Conservation (phyloP, 2,797 vertebrate genomes). For the Sebastes minor region DNA sequence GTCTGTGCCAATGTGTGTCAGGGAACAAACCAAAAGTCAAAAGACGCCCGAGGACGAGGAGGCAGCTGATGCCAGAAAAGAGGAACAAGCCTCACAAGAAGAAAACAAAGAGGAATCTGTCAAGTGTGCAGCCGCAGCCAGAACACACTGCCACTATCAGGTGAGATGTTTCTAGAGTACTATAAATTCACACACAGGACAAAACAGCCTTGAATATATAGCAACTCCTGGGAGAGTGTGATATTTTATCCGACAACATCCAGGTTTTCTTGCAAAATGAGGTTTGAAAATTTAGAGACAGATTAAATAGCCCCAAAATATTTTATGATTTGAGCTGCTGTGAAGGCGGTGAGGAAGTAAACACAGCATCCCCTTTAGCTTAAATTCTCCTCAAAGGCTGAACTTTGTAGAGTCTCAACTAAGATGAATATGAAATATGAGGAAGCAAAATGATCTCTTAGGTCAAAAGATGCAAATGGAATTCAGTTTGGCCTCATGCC, state of each 20-base stretch:
- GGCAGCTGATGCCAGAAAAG: slow-evolving; percentile 48
- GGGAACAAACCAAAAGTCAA: slow-evolving; percentile 45
- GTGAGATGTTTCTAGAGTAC: slow-evolving; percentile 6
- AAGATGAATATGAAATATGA: background rate
- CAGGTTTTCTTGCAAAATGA: background rate
- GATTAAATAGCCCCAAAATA: background rate
- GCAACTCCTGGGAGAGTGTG: no score
- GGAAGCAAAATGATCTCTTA: background rate
- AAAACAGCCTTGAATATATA: background rate
- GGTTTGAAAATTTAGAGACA: background rate
- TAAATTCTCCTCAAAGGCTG: background rate
- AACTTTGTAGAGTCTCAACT: background rate
- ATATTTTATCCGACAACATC: background rate
- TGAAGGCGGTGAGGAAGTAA: background rate
- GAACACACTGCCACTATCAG: background rate
- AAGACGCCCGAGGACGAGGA: slow-evolving; percentile 47
- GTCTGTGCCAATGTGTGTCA: slow-evolving; percentile 14
- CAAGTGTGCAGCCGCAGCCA: slow-evolving; percentile 1
- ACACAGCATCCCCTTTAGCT: background rate
- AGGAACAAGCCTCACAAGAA: slow-evolving; percentile 14
- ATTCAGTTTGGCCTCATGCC: slow-evolving; percentile 3
- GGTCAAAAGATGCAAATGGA: slow-evolving; percentile 1
- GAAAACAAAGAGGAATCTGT: slow-evolving; percentile 8
- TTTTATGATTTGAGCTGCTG: background rate
- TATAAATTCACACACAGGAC: background rate